phyloP scores from a whole-genome alignment of 2,113 vertebrate species.

The Siphamia tubifer region DNA sequence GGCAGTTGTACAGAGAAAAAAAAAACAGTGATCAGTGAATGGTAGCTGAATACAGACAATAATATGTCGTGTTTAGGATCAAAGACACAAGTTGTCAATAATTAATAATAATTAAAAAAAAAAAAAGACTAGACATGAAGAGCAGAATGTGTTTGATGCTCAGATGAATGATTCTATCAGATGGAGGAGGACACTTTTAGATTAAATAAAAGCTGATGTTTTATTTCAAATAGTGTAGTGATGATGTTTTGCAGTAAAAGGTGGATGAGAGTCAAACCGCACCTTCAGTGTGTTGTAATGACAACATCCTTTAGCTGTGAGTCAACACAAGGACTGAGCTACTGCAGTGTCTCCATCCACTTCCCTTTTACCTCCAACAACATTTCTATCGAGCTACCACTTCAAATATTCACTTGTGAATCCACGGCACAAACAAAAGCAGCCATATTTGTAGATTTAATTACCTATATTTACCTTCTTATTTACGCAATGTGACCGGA shows the following conservation, averaged over 20 bases:
- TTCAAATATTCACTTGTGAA: conserved; percentile 8
- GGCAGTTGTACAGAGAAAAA: not conserved
- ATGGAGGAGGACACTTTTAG: too few species aligned
- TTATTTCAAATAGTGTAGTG: too few species aligned
- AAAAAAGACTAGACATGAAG: conserved; percentile 8
- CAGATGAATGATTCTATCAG: too few species aligned
- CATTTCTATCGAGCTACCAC: conserved; percentile 22
- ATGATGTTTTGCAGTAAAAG: too few species aligned
- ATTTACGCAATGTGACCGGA: conserved; percentile 43
- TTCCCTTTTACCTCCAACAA: not conserved
- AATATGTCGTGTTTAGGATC: too few species aligned
- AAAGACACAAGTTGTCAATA: conserved; percentile 8
- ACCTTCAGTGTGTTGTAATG: conserved; percentile 71
- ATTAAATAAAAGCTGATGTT: too few species aligned
- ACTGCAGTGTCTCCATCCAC: conserved; percentile 59
- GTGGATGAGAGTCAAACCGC: conserved; percentile 62
- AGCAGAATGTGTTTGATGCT: not conserved
- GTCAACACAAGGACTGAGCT: conserved; percentile 56
- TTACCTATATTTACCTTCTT: conserved; percentile 52
- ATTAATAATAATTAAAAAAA: conserved; percentile 24
- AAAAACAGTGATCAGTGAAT: not conserved
- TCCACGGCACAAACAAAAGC: conserved; percentile 36
- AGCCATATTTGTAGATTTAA: conserved; percentile 59
- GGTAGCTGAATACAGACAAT: not conserved
- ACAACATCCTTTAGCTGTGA: conserved; percentile 75